phyloP scores from a whole-genome alignment of 2,797 vertebrate species.

The Anguilla megastoma region DNA sequence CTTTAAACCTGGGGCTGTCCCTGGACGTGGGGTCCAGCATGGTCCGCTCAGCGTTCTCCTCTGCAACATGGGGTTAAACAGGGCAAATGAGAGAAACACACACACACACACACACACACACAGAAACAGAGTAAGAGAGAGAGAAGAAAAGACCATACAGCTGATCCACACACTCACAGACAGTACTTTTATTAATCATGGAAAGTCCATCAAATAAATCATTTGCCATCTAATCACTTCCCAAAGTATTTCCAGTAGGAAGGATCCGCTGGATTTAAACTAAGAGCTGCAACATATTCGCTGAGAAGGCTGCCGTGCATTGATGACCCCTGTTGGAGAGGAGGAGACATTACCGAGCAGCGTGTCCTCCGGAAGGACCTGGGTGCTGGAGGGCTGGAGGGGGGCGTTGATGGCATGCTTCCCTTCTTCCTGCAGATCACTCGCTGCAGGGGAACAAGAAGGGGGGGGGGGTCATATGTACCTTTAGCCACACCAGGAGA shows the following conservation, averaged over 20 bases:
- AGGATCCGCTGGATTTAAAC: neutral
- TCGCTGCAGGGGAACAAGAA: constrained; percentile 74
- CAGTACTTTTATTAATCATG: too few relatives aligned
- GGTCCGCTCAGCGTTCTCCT: constrained; percentile 94
- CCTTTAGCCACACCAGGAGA: neutral
- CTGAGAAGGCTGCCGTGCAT: neutral
- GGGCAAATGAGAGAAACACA: neutral
- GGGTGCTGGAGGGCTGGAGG: constrained; percentile 75
- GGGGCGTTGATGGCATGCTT: constrained; percentile 92
- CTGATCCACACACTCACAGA: constrained; percentile 1
- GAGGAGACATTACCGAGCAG: constrained; percentile 76
- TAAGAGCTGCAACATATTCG: neutral
- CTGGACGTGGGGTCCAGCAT: constrained; percentile 92
- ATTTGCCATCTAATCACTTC: neutral
- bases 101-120: neutral
- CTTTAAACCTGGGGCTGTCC: constrained; percentile 90
- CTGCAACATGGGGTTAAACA: constrained; percentile 60
- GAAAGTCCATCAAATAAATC: neutral
- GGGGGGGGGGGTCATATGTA: neutral
- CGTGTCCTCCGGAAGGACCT: constrained; percentile 88
- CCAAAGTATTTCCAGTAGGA: neutral
- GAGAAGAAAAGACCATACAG: neutral
- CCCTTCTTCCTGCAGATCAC: constrained; percentile 92
- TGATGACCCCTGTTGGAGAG: constrained; percentile 21
- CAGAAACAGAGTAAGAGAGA: too few relatives aligned